Evolutionary conservation across 1,140 invertebrate species (phyloP).

Genomic region (Chlorops oryzae): DNA sequence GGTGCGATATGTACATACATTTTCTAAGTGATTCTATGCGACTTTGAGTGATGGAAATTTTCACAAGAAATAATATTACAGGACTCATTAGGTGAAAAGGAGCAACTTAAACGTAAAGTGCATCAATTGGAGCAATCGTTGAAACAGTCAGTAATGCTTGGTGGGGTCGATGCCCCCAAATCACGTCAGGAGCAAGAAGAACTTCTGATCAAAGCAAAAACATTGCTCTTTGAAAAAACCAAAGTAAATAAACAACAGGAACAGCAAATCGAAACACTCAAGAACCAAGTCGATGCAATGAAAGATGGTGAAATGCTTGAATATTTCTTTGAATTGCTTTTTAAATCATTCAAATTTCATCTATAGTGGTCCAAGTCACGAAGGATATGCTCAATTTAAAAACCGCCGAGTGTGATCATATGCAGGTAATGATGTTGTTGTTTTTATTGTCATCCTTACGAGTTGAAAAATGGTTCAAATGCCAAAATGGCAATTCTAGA

Average conservation of each 20-base stretch:
- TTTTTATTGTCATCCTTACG: no score
- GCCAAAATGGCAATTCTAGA: no score
- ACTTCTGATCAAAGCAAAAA: slow-evolving; percentile 56
- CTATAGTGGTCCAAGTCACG: slow-evolving; percentile 68
- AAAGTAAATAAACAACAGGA: slow-evolving; percentile 68
- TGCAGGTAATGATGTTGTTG: no score
- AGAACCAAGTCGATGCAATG: slow-evolving; percentile 62
- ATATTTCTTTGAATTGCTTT: no score
- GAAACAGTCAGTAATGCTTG: slow-evolving; percentile 39
- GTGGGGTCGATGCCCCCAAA: slow-evolving; percentile 38
- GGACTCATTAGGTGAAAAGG: slow-evolving; percentile 34
- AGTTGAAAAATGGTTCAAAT: no score
- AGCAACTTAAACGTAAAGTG: slow-evolving; percentile 31
- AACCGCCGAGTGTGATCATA: slow-evolving; percentile 68
- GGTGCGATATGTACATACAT: no score
- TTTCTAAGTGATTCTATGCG: not conserved
- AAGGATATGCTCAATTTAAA: slow-evolving; percentile 70
- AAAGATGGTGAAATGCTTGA: no score
- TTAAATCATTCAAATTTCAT: no score
- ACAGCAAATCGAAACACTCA: slow-evolving; percentile 63
- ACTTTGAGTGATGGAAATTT: not conserved
- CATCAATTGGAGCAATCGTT: slow-evolving; percentile 38
- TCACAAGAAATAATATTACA: slow-evolving; percentile 10
- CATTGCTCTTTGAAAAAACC: slow-evolving; percentile 62
- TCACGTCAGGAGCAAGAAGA: slow-evolving; percentile 50